Conservation (phyloP, 2,797 vertebrate genomes). For the Macropodus opercularis region DNA sequence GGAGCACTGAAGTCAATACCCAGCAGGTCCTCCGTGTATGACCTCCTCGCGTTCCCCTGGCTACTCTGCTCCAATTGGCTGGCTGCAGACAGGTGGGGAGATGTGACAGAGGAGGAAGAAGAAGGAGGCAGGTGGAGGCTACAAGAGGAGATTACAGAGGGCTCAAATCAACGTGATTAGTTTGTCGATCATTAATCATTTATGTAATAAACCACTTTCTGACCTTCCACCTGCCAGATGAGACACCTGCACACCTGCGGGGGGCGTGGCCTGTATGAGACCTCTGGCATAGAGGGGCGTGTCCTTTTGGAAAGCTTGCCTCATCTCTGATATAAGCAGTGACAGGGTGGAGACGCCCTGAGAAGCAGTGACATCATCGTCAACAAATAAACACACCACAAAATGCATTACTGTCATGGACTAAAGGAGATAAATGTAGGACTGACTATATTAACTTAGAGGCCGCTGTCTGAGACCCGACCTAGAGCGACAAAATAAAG, state of each 20-base stretch:
- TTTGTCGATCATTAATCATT: not conserved
- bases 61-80: constrained; percentile 32
- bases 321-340: constrained; percentile 79
- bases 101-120: not conserved
- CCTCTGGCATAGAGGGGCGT: constrained; percentile 74
- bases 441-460: no score
- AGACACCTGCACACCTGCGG: not conserved
- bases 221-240: constrained; percentile 21
- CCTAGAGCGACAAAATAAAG: no score
- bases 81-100: constrained; percentile 14
- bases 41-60: constrained; percentile 41
- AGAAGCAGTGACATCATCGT: constrained; percentile 21
- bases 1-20: constrained; percentile 74
- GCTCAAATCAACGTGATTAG: not conserved
- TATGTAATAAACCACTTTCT: not conserved
- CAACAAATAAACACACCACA: not conserved
- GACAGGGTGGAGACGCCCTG: constrained; percentile 76
- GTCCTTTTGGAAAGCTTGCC: constrained; percentile 74
- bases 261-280: constrained; percentile 6
- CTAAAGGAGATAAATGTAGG: no score
- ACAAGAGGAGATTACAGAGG: constrained; percentile 2
- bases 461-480: no score
- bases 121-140: constrained; percentile 5
- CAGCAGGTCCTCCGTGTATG: constrained; percentile 77
- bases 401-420: no score